A percentile compares a stretch with the other conserved stretches of the same genome.
Evolutionary conservation across 2,113 vertebrate genomes (phyloP).

Genomic region (Fregetta grallaria): DNA sequence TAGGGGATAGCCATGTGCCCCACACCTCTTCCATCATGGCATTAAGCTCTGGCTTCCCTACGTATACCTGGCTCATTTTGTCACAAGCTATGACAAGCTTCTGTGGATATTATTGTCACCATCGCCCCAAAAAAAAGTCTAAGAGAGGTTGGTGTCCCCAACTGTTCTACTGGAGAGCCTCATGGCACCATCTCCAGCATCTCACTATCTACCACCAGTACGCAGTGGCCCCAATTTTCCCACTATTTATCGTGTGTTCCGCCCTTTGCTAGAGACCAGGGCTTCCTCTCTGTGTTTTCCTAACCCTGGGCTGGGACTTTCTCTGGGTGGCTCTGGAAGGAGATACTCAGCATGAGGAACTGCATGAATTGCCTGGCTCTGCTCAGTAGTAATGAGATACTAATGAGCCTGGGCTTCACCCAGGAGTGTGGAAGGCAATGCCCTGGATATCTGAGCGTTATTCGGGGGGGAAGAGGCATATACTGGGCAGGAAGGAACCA

Average conservation of each 20-base stretch:
- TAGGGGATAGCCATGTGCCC: background rate
- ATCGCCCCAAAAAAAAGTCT: rapidly evolving
- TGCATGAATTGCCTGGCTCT: background rate
- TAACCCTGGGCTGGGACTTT: background rate
- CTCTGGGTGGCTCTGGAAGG: background rate
- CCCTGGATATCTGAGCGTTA: background rate
- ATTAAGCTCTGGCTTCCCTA: background rate
- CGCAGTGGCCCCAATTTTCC: background rate
- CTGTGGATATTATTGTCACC: background rate
- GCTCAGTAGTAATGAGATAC: background rate
- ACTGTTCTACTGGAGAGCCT: too few relatives aligned
- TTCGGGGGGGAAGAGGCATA: background rate
- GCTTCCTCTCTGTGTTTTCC: background rate
- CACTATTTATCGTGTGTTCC: rapidly evolving
- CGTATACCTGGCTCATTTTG: rapidly evolving
- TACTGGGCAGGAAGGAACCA: background rate
- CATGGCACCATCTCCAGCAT: background rate
- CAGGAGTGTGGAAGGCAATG: rapidly evolving
- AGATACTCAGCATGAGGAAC: background rate
- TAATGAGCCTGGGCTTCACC: background rate
- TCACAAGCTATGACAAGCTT: background rate
- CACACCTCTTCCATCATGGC: background rate
- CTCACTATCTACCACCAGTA: background rate
- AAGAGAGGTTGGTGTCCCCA: background rate
- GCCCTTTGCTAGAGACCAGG: too few relatives aligned